phyloP scores from a whole-genome alignment of 2,797 vertebrate species.

The Gymnoscopelus microlampas region DNA sequence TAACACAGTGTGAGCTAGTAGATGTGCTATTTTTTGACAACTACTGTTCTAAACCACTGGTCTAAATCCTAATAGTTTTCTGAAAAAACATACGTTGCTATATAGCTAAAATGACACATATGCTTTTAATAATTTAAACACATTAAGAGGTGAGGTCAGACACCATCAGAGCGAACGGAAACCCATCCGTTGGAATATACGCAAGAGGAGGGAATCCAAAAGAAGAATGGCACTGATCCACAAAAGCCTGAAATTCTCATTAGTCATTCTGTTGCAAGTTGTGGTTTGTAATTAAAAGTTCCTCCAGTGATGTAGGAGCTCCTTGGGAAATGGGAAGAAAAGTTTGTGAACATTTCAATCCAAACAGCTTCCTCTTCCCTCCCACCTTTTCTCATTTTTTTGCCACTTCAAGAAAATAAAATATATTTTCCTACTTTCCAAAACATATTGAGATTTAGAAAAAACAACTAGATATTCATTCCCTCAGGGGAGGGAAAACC shows the following conservation, averaged over 20 bases:
- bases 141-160: conserved; percentile 24
- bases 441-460: conserved; percentile 31
- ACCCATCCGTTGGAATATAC: conserved; percentile 35
- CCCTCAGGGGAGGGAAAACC: conserved; percentile 35
- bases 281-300: conserved; percentile 75
- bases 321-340: conserved; percentile 55
- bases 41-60: too few relatives aligned
- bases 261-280: conserved; percentile 60
- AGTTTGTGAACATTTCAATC: conserved; percentile 57
- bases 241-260: conserved; percentile 64
- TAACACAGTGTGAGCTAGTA: too few relatives aligned
- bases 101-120: too few relatives aligned
- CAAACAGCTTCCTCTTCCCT: conserved; percentile 10
- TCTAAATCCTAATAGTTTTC: too few relatives aligned
- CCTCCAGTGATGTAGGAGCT: conserved; percentile 41
- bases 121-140: background rate
- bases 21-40: too few relatives aligned
- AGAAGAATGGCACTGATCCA: conserved; percentile 52
- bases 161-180: conserved; percentile 29
- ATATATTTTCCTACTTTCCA: conserved; percentile 19
- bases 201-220: conserved; percentile 27
- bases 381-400: background rate
- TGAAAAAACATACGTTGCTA: too few relatives aligned
- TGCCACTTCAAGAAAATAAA: conserved; percentile 34
- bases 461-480: conserved; percentile 37